These are phyloP conservation scores for Xanthia icteritia DNA, from an alignment of 2,888 invertebrate species.

Conservation along the genomic window DNA sequence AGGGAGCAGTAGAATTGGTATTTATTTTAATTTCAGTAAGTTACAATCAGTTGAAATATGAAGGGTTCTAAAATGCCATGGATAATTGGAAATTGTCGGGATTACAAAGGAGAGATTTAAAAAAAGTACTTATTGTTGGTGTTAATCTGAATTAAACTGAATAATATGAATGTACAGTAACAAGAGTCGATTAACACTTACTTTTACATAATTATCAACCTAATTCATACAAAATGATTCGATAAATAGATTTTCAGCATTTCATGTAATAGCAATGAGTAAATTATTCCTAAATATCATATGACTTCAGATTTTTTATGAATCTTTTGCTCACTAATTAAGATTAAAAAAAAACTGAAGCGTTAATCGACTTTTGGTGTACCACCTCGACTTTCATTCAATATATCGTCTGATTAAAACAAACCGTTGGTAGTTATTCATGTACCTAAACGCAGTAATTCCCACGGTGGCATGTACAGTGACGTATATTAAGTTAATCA, in stretches of 20 bases:
- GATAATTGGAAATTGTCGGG: too few species aligned
- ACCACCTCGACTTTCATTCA: neutral
- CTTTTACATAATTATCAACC: too few species aligned
- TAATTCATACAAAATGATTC: too few species aligned
- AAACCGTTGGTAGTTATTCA: conserved; percentile 25
- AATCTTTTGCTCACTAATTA: too few species aligned
- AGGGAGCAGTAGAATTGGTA: neutral
- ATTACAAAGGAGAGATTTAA: too few species aligned
- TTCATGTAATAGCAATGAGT: too few species aligned
- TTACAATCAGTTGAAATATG: neutral
- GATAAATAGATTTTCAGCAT: too few species aligned
- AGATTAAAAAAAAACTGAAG: too few species aligned
- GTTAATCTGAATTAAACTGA: neutral
- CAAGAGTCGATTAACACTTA: too few species aligned
- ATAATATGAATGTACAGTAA: neutral
- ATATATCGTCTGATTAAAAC: conserved; percentile 29
- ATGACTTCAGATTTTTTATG: too few species aligned
- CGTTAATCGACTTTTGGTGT: too few species aligned
- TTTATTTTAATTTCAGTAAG: conserved; percentile 29
- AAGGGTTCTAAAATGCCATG: neutral
- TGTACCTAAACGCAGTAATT: conserved; percentile 41
- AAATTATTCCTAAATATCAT: too few species aligned
- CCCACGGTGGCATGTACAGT: conserved; percentile 27
- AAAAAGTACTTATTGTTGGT: neutral
- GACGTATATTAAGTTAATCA: conserved; percentile 57